Percentiles rank a stretch among this genome's conserved stretches.
phyloP scores from a whole-genome alignment of 2,888 invertebrate genomes.

The Steinernema hermaphroditum region DNA sequence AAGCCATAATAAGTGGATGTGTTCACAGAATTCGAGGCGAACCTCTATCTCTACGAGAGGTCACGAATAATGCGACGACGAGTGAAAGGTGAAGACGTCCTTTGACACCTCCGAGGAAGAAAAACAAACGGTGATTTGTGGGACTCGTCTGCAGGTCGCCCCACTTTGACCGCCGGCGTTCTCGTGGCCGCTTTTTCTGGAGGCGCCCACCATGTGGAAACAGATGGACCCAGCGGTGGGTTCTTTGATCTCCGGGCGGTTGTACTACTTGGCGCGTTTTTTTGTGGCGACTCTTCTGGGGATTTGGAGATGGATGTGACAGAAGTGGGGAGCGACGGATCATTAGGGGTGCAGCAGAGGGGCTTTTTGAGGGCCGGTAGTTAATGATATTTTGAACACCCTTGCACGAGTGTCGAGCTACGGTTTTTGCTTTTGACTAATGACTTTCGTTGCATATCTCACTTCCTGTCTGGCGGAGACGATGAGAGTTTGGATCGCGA shows the following conservation, averaged over 20 bases:
- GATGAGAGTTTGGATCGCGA: too few relatives aligned
- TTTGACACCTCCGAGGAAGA: constrained; percentile 4
- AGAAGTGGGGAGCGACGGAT: constrained; percentile 2
- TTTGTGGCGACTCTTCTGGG: not conserved
- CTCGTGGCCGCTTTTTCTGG: not conserved
- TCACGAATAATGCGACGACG: too few relatives aligned
- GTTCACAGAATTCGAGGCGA: too few relatives aligned
- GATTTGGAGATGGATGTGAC: not conserved
- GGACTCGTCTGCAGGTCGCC: constrained; percentile 10
- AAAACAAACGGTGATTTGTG: constrained; percentile 26
- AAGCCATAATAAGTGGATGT: too few relatives aligned
- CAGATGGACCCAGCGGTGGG: not conserved
- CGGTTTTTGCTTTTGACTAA: too few relatives aligned
- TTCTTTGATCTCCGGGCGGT: constrained; percentile 19
- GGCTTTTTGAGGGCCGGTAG: not conserved
- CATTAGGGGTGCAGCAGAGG: not conserved
- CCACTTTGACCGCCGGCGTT: not conserved
- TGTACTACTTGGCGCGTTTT: not conserved
- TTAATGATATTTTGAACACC: not conserved
- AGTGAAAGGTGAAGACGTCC: not conserved
- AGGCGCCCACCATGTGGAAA: not conserved
- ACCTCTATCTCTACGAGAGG: too few relatives aligned
- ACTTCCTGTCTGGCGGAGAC: too few relatives aligned
- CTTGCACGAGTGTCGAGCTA: not conserved
- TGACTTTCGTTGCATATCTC: too few relatives aligned